Evolutionary conservation across 2,797 vertebrate genomes (phyloP), one percentile per base, ranked within the genome.

Genomic region (Malurus leucopterus): DNA sequence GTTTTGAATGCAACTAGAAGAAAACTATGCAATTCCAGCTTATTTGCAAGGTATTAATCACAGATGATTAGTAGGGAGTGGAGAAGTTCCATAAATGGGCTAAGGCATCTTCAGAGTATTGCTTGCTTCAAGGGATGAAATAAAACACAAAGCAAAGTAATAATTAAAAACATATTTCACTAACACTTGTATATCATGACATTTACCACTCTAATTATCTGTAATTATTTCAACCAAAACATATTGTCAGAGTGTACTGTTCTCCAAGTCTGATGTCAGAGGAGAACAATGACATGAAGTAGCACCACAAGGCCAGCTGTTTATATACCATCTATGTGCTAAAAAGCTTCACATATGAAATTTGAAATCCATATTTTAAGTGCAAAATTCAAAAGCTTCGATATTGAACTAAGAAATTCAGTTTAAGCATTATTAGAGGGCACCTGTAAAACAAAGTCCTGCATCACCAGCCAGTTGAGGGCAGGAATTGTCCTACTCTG

Each of bases 121-220:
- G 29, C 75, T 82, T 50, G 63, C 75, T 93, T 91, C 65, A 84
- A 92, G 81, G 78, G 54, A 89, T 90, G 61, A 93, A 95, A 91
- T 82, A 82, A 6, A 20, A 91, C 78, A 93, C 53, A 82, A 91
- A 78, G 80, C 36, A 75, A 72, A 92, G 86, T 55, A 91, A 62
- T 88, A 88, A 95, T 91, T 88, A 94, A 95, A 94, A 82, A 7
- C 84, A 46, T 86, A 91, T 91, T 94, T 95, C 75, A 87, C 65
- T 68, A 91, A 93, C 88, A 95, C 72, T 95, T 94, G 95, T 77
- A 92, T 51, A 82, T 65, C 32, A 34, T 91, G 90, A 90, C 84
- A 94, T 90, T 95, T 88, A 90, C 84, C 72, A 85, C 29, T 80
- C 77, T 92, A 86, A 95, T 90, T 92, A 87, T 74, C 72, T 62